phyloP scores from a whole-genome alignment of 2,113 vertebrate species.

The Irena cyanogastra region DNA sequence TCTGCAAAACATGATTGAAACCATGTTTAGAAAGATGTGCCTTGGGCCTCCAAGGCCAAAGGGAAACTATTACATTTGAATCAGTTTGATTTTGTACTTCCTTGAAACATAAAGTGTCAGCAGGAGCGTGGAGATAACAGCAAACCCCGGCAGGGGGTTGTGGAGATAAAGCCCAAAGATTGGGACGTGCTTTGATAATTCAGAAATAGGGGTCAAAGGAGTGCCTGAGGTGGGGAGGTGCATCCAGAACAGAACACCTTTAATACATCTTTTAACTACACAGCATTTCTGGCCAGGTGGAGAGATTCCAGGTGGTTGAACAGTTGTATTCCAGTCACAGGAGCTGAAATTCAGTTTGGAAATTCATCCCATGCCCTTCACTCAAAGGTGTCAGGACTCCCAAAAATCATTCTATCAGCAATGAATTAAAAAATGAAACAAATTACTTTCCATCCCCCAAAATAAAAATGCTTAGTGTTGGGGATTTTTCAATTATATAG shows the following conservation, averaged over 20 bases:
- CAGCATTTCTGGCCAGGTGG: not conserved
- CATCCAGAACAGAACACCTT: not conserved
- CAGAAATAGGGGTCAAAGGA: constrained; percentile 23
- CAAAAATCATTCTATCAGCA: not conserved
- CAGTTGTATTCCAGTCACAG: not conserved
- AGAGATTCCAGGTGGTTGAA: not conserved
- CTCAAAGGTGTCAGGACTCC: not conserved
- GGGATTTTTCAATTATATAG: not conserved
- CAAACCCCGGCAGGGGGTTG: not conserved
- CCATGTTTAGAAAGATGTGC: constrained; percentile 55
- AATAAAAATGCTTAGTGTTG: not conserved
- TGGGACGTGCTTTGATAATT: constrained; percentile 17
- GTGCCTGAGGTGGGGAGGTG: not conserved
- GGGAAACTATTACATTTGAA: constrained; percentile 56
- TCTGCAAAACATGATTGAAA: constrained; percentile 61
- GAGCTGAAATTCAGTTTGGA: not conserved
- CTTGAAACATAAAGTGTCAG: constrained; percentile 60
- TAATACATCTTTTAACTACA: not conserved
- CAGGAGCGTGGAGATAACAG: constrained; percentile 6
- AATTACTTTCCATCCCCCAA: not conserved
- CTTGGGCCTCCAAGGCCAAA: constrained; percentile 59
- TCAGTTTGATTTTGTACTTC: constrained; percentile 49
- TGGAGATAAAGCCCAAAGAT: not conserved
- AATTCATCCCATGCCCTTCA: not conserved
- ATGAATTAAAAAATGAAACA: not conserved